These are phyloP conservation scores for Volucella inanis DNA, from an alignment of 2,888 invertebrate species.

Conservation along the genomic window DNA sequence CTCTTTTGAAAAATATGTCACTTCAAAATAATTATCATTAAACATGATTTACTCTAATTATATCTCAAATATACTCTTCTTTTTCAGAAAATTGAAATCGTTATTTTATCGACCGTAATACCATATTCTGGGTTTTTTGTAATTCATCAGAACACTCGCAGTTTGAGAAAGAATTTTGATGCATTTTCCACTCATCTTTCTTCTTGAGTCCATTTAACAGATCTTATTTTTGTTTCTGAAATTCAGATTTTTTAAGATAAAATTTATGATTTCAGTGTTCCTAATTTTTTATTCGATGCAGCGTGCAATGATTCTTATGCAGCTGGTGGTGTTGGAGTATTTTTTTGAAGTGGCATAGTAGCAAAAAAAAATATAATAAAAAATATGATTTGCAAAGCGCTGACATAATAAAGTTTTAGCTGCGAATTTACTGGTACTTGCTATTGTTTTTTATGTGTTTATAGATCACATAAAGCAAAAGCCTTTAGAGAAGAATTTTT, in stretches of 20 bases:
- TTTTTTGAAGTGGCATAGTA: neutral
- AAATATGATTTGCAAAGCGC: conserved; percentile 3
- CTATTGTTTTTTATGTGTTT: conserved; percentile 19
- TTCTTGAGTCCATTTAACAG: conserved; percentile 8
- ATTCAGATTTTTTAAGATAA: conserved; percentile 21
- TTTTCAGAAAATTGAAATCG: no score
- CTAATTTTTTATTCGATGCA: conserved; percentile 1
- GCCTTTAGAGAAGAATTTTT: conserved; percentile 22
- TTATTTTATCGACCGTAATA: no score
- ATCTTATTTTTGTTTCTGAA: conserved; percentile 20
- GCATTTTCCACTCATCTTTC: conserved; percentile 8
- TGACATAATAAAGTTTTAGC: conserved; percentile 25
- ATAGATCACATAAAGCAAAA: conserved; percentile 11
- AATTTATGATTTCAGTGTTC: neutral
- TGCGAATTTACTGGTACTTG: conserved; percentile 10
- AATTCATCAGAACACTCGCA: conserved; percentile 21
- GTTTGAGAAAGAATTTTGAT: conserved; percentile 16
- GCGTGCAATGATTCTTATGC: neutral
- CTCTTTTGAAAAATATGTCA: no score
- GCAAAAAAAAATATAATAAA: no score
- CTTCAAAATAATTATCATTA: neutral
- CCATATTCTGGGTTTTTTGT: conserved; percentile 37
- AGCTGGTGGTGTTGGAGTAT: neutral
- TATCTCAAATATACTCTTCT: neutral
- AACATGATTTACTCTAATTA: neutral